Conservation (phyloP, 2,113 vertebrate genomes). For the Ovibos moschatus region DNA sequence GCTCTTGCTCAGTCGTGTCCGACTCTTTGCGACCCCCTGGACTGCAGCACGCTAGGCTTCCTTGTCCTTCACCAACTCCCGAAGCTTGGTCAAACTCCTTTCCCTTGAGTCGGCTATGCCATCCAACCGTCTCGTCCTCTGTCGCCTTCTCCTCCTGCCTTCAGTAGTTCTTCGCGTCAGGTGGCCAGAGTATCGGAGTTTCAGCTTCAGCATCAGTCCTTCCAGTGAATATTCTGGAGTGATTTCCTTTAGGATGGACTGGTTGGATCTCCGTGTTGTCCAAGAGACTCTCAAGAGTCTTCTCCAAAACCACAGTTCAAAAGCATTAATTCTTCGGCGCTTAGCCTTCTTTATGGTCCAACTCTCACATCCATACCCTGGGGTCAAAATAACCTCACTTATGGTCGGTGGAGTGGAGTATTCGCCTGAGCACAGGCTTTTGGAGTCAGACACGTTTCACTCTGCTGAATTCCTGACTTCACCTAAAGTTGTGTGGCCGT, state of each 20-base stretch:
- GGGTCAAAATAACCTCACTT: neutral
- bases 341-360: neutral
- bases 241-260: neutral
- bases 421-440: too few relatives aligned
- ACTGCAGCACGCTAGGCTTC: neutral
- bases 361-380: neutral
- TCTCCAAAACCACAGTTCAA: neutral
- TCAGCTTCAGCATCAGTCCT: neutral
- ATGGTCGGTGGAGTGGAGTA: fast-evolving
- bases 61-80: neutral
- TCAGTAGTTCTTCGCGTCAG: neutral
- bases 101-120: neutral
- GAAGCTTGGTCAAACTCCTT: neutral
- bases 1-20: neutral
- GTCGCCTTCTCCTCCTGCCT: neutral
- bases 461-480: neutral
- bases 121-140: neutral
- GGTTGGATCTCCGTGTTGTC: neutral
- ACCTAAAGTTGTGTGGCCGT: neutral
- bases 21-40: neutral
- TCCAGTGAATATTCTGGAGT: neutral
- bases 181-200: neutral
- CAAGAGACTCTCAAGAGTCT: neutral
- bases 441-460: neutral
- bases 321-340: neutral